These are phyloP conservation scores for Bradypodion ventrale DNA, from an alignment of 2,797 vertebrate species.

Conservation along the genomic window DNA sequence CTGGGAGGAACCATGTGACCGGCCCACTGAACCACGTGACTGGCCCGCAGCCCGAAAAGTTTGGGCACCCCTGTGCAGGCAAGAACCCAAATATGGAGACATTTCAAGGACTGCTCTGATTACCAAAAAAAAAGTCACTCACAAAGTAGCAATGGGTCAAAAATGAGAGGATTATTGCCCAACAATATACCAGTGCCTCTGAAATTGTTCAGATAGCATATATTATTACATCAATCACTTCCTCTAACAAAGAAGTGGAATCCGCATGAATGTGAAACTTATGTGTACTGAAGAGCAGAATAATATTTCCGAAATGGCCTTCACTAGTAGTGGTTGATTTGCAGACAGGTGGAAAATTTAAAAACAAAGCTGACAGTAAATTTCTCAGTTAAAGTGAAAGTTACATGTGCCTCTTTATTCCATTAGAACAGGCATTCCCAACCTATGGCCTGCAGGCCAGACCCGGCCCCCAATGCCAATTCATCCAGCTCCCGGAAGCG, in stretches of 20 bases:
- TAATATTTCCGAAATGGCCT: not conserved
- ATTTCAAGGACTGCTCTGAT: not conserved
- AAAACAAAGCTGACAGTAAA: not conserved
- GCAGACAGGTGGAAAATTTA: not conserved
- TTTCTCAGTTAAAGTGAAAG: not conserved
- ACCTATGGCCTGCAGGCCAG: no score
- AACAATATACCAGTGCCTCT: not conserved
- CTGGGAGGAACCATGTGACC: no score
- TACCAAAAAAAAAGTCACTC: not conserved
- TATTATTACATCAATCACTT: not conserved
- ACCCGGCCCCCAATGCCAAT: no score
- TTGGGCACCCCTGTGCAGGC: no score
- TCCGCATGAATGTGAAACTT: not conserved
- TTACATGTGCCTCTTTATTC: not conserved
- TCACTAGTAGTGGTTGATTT: not conserved
- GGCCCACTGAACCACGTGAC: no score
- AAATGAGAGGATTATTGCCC: not conserved
- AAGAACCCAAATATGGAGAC: not conserved
- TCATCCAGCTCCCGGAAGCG: no score
- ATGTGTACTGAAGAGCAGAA: not conserved
- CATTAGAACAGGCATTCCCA: no score
- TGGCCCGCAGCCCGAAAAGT: no score
- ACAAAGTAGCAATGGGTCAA: not conserved
- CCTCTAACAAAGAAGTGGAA: not conserved
- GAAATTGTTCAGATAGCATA: not conserved